Evolutionary conservation across 2,797 vertebrate genomes (phyloP), one percentile per base, ranked within the genome.

Genomic region (Chanos chanos): DNA sequence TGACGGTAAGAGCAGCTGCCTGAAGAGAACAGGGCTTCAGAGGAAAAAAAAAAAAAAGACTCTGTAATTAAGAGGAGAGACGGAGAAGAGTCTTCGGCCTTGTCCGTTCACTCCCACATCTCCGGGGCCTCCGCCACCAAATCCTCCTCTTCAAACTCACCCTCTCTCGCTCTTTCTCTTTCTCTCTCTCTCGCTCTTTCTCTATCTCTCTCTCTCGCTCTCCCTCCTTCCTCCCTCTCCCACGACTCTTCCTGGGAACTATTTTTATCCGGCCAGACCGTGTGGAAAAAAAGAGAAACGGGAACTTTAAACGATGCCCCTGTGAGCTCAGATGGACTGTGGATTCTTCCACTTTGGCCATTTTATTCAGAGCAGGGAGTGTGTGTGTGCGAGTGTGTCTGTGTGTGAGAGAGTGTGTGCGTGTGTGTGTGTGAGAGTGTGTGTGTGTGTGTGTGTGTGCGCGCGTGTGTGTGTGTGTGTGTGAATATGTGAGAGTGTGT

Each of bases 181-280:
- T n/a, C 19, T 44, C 21, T 45, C 12, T 7, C n/a, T 5, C 25
- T 22, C 25, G 43, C 18, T 10, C 27, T 30, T 36, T 3, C 53
- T 25, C 37, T 7, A 36, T 21, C 19, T 19, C 40, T 10, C 18
- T 1, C 13, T 24, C 4, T 12, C 7, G 19, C 24, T 8, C 44
- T 48, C 5, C 7, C 22, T 2, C n/a, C 24, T 37, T 6, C 10
- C 37, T 41, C n/a, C n/a, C 15, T 51, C 55, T 45, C 47, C 40
- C 47, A 59, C 16, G 18, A 40, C 36, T 61, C 4, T 1, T 15
- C 15, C 45, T 10, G 7, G 24, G 19, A 49, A 57, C 34, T 55
- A 44, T 57, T 66, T 45, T 55, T 45, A 49, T 59, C 30, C 30
- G 21, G 5, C 37, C 13, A 50, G 40, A 13, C 34, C 41, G 16